Conservation (phyloP, 1,140 invertebrate genomes). For the Matsumurasca onukii region DNA sequence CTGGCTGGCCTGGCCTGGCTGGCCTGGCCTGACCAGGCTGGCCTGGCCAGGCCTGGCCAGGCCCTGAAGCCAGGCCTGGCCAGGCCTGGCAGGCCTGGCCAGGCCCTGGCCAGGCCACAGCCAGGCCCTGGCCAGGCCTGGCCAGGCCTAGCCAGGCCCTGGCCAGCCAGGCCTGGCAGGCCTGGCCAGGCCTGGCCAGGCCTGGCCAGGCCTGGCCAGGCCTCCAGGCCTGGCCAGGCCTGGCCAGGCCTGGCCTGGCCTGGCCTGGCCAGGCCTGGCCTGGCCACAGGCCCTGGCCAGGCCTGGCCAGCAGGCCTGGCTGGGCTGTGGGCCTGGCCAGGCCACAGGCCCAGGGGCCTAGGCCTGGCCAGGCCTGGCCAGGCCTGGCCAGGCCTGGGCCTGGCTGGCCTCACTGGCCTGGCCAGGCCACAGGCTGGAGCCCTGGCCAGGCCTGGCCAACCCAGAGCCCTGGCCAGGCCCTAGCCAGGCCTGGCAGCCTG, state of each 20-base stretch:
- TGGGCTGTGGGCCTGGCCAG: background rate
- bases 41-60: too few relatives aligned
- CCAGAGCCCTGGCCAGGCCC: background rate
- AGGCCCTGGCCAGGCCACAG: background rate
- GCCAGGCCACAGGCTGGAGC: too few relatives aligned
- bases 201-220: conserved; percentile 3
- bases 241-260: background rate
- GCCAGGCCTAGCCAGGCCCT: background rate
- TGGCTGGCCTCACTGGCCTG: too few relatives aligned
- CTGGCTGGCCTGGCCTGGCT: too few relatives aligned
- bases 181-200: conserved; percentile 3
- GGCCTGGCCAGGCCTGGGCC: too few relatives aligned
- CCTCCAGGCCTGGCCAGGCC: background rate
- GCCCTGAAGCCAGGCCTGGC: too few relatives aligned
- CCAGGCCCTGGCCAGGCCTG: too few relatives aligned
- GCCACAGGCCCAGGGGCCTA: background rate
- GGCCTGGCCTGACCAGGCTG: too few relatives aligned
- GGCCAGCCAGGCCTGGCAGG: background rate
- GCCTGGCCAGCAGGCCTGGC: background rate
- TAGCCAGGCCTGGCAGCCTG: too few relatives aligned
- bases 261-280: background rate
- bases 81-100: too few relatives aligned
- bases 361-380: conserved; percentile 3
- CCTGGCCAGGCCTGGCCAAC: background rate
- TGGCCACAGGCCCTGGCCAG: too few relatives aligned